phyloP scores from a whole-genome alignment of 2,113 vertebrate species.

The Syngnathus scovelli region DNA sequence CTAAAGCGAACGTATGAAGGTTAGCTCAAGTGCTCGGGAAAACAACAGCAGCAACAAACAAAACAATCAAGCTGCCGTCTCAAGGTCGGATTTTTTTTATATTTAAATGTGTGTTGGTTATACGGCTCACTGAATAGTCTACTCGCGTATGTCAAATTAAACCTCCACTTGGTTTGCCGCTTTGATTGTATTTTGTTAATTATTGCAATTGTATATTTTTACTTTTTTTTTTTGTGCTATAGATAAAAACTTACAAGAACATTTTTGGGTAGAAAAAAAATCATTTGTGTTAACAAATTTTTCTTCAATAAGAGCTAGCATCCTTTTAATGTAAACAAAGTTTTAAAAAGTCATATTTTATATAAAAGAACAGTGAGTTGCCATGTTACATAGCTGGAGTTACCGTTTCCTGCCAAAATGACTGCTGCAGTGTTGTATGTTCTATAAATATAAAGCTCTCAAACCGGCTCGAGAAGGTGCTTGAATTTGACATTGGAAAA shows the following conservation, averaged over 20 bases:
- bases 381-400: not conserved
- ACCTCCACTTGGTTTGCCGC: not conserved
- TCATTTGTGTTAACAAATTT: no score
- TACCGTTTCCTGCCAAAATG: not conserved
- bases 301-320: no score
- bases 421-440: not conserved
- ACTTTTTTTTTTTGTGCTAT: no score
- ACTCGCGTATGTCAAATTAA: not conserved
- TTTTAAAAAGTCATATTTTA: no score
- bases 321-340: no score
- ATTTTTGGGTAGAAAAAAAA: no score
- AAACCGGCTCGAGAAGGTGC: not conserved
- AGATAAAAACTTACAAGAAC: no score
- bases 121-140: not conserved
- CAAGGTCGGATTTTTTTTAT: not conserved
- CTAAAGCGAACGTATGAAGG: conserved; percentile 2
- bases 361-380: no score
- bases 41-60: not conserved
- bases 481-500: not conserved
- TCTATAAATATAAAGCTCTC: not conserved
- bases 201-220: no score
- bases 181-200: no score
- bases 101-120: no score
- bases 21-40: not conserved
- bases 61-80: not conserved